Evolutionary conservation across 2,113 vertebrate species (phyloP).

Genomic region (Pristiophorus japonicus): DNA sequence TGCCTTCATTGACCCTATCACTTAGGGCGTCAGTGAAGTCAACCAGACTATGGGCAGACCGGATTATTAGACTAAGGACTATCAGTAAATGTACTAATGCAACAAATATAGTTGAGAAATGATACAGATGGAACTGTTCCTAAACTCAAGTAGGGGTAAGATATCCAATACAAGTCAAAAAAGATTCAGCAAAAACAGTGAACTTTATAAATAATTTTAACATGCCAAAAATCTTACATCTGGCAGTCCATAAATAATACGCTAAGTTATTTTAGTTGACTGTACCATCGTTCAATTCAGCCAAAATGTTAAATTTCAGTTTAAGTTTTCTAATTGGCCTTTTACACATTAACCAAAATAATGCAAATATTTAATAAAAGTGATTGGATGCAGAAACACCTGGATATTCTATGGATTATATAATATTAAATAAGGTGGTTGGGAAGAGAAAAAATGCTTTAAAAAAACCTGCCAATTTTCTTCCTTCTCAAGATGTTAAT

Average conservation of each 20-base stretch:
- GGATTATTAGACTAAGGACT: neutral
- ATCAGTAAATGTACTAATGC: neutral
- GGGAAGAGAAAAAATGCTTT: too few relatives aligned
- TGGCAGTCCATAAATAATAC: neutral
- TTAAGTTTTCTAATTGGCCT: neutral
- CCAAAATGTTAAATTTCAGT: too few relatives aligned
- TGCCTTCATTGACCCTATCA: neutral
- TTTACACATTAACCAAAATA: neutral
- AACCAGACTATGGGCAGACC: neutral
- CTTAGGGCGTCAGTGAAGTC: neutral
- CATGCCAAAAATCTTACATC: neutral
- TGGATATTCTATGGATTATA: neutral
- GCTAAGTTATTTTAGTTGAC: constrained; percentile 4
- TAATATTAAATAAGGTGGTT: neutral
- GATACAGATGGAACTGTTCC: neutral
- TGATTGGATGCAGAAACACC: neutral
- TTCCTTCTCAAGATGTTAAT: neutral
- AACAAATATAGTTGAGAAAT: constrained; percentile 27
- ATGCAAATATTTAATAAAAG: neutral
- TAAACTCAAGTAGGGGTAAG: neutral
- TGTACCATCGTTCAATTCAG: neutral
- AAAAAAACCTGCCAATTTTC: neutral
- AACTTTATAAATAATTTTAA: neutral
- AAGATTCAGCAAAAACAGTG: constrained; percentile 7
- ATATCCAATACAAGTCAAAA: neutral